Base-by-base conservation (phyloP, 2,113 vertebrate genomes). In the Limnothrissa miodon region DNA sequence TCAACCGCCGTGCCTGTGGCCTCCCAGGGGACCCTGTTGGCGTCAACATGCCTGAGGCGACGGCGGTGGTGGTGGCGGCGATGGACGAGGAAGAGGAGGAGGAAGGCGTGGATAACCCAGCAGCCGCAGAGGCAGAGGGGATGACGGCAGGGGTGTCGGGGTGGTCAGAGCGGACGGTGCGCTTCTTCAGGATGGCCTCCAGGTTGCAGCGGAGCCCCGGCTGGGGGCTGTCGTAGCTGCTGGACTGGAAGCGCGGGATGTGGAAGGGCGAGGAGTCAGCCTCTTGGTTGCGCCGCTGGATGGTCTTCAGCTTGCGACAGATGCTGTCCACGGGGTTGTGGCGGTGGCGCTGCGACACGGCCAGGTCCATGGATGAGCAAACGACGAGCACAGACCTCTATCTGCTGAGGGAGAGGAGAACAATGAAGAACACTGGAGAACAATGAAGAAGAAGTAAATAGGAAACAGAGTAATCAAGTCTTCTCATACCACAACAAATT, bases 271-370 rank as follows among this genome's bases (percentile, higher is more conserved):
- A 94, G 80, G 95, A 93, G 81, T 96, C 94, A 5, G 94, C 91
- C 62, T 93, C 88, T 0, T 92, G 90, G 59, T 96, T 96, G 59
- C 94, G 93, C 92, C 94, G 95, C 83, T 93, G 94, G 51, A 97
- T 97, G 45, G 95, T 95, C 90, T 93, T 95, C 78, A 98, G 93
- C 86, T 98, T 98, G 82, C 95, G 94, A 88, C 96, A 95, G 83
- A 97, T 97, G 90, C 96, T 98, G 89, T 97, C 95, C 85, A 97
- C 95, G 0, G 97, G 97, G 86, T 98, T 97, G 89, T 96, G 96
- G 1, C 92, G 92, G 46, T 48, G 46, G 11, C 93, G 94, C 10
- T 91, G 91, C 1, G 91, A 90, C 4, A 90, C 85, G 82, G 83
- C 91, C 17, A 80, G 87, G 78, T 93, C 93, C 94, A 95, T 95